Percentiles rank a stretch among this genome's conserved stretches.
Conservation (phyloP, 2,113 vertebrate species). For the Pterophyllum scalare region DNA sequence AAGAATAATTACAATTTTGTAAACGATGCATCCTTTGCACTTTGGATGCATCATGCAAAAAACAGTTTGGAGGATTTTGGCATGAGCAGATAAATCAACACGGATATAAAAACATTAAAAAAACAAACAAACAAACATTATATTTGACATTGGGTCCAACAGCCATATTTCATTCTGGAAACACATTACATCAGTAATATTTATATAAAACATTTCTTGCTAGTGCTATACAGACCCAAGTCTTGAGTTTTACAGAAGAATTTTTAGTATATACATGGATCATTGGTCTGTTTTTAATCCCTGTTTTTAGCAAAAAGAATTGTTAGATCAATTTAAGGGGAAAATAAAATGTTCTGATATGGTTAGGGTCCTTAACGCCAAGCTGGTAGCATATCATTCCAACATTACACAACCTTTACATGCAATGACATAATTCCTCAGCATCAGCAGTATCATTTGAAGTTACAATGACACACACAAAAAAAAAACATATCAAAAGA, state of each 20-base stretch:
- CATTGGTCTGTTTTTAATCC: background rate
- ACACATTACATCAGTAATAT: background rate
- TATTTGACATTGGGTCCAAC: background rate
- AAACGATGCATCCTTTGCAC: background rate
- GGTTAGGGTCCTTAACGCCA: background rate
- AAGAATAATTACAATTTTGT: background rate
- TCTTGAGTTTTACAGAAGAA: too few relatives aligned
- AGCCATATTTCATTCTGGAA: too few relatives aligned
- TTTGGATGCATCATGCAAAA: background rate
- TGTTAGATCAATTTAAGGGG: background rate
- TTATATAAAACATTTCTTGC: background rate
- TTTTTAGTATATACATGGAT: background rate
- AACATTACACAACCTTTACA: background rate
- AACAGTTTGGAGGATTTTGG: background rate
- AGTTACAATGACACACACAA: background rate
- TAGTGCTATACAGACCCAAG: background rate
- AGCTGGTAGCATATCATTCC: background rate
- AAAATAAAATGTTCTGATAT: background rate
- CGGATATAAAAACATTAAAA: background rate
- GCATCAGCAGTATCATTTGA: constrained; percentile 8
- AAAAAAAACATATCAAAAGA: constrained; percentile 33
- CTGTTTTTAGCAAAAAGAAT: background rate
- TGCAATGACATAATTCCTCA: background rate
- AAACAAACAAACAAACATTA: too few relatives aligned
- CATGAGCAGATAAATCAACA: background rate